These are phyloP conservation scores for Lasioglossum baleicum DNA, from an alignment of 1,140 invertebrate genomes.

Conservation along the genomic window DNA sequence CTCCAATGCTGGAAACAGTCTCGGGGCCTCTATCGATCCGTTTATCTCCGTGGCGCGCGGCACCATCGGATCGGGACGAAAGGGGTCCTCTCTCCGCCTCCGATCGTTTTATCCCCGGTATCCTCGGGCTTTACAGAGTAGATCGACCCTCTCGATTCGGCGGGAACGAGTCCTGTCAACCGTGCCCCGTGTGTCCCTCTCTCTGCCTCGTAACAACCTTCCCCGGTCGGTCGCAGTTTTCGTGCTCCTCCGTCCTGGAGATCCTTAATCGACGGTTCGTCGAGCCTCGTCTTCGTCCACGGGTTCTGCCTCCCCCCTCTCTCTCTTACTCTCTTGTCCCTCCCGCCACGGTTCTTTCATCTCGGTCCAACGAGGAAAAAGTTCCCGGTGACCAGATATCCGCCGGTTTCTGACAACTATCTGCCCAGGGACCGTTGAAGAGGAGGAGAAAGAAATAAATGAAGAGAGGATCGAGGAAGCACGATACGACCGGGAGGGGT, in stretches of 20 bases:
- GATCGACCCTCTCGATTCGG: slow-evolving; percentile 62
- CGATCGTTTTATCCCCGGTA: slow-evolving; percentile 49
- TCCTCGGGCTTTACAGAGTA: slow-evolving; percentile 53
- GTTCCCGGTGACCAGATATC: slow-evolving; percentile 62
- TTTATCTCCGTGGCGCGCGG: slow-evolving; percentile 44
- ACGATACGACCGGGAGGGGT: slow-evolving; percentile 14
- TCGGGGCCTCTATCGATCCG: slow-evolving; percentile 45
- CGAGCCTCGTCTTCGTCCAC: slow-evolving; percentile 32
- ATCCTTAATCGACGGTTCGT: slow-evolving; percentile 63
- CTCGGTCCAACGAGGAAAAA: slow-evolving; percentile 10
- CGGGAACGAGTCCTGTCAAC: slow-evolving; percentile 59
- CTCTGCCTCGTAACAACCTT: slow-evolving; percentile 35
- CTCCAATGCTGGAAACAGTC: slow-evolving; percentile 45
- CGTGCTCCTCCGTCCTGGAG: slow-evolving; percentile 33
- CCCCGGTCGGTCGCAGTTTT: slow-evolving; percentile 44
- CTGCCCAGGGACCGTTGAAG: slow-evolving; percentile 37
- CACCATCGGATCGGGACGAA: neutral
- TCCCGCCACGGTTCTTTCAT: neutral
- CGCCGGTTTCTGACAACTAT: slow-evolving; percentile 71
- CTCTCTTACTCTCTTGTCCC: neutral
- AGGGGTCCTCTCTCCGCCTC: neutral
- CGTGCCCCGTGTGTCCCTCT: slow-evolving; percentile 3
- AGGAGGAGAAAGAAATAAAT: slow-evolving; percentile 39
- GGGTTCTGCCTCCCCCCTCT: neutral
- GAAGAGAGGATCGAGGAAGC: slow-evolving; percentile 47